Evolutionary conservation across 2,113 vertebrate species (phyloP).

Genomic region (Python bivittatus): DNA sequence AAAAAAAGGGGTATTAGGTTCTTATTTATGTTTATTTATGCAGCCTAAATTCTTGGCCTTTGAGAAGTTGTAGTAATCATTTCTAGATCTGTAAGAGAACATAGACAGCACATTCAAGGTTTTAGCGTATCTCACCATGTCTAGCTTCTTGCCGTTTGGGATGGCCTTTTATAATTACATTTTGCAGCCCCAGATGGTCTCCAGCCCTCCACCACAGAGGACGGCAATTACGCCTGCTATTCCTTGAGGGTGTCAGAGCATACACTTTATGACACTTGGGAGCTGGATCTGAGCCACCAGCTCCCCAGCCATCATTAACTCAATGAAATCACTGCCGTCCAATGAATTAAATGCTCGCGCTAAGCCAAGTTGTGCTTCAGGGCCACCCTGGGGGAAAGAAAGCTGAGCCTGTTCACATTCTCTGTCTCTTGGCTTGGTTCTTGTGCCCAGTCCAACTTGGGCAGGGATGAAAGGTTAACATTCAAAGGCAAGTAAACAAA

Average conservation of each 20-base stretch:
- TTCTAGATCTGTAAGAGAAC: background rate
- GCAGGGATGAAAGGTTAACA: constrained; percentile 27
- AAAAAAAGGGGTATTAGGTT: background rate
- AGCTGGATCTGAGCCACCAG: constrained; percentile 31
- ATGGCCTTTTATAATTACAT: background rate
- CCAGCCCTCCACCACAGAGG: background rate
- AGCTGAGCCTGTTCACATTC: constrained; percentile 21
- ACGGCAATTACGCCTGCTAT: background rate
- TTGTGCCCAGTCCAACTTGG: constrained; percentile 8
- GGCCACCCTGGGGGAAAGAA: constrained; percentile 16
- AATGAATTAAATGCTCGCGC: constrained; percentile 3
- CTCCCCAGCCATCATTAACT: constrained; percentile 31
- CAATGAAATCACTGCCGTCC: constrained; percentile 28
- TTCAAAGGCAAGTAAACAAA: constrained; percentile 16
- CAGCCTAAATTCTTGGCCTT: background rate
- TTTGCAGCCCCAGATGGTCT: background rate
- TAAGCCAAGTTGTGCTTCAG: background rate
- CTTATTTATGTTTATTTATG: background rate
- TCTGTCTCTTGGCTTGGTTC: constrained; percentile 5
- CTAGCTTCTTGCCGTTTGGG: background rate
- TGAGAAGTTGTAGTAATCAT: background rate
- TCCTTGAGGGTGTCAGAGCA: background rate
- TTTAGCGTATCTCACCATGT: background rate
- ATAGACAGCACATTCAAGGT: background rate
- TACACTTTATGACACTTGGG: background rate